phyloP scores from a whole-genome alignment of 2,797 vertebrate species.

The Sarcoramphus papa region DNA sequence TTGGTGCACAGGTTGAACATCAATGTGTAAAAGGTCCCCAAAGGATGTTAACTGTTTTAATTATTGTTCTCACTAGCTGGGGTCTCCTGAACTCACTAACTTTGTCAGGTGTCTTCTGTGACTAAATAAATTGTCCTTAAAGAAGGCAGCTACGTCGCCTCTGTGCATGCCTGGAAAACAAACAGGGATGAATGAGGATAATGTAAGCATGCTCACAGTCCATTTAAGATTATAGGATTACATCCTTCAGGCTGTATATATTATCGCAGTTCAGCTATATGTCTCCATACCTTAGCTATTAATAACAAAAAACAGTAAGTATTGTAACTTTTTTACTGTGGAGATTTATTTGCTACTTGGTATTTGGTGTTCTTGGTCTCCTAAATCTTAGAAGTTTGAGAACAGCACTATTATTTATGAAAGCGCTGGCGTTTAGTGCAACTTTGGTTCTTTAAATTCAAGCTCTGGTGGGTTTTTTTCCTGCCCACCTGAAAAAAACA shows the following conservation, averaged over 20 bases:
- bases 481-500: neutral
- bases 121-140: neutral
- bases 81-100: neutral
- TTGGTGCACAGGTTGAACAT: neutral
- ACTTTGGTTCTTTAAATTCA: neutral
- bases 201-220: neutral
- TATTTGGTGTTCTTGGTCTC: neutral
- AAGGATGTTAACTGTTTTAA: neutral
- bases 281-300: neutral
- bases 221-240: neutral
- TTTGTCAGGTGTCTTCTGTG: neutral
- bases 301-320: neutral
- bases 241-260: neutral
- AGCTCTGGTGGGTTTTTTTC: accelerated
- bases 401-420: neutral
- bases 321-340: neutral
- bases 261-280: neutral
- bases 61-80: neutral
- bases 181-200: neutral
- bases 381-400: neutral
- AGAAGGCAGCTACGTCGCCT: neutral
- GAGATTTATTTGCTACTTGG: neutral
- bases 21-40: neutral
- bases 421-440: neutral
- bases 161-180: neutral